Evolutionary conservation across 2,113 vertebrate genomes (phyloP).

Genomic region (Halichoerus grypus): DNA sequence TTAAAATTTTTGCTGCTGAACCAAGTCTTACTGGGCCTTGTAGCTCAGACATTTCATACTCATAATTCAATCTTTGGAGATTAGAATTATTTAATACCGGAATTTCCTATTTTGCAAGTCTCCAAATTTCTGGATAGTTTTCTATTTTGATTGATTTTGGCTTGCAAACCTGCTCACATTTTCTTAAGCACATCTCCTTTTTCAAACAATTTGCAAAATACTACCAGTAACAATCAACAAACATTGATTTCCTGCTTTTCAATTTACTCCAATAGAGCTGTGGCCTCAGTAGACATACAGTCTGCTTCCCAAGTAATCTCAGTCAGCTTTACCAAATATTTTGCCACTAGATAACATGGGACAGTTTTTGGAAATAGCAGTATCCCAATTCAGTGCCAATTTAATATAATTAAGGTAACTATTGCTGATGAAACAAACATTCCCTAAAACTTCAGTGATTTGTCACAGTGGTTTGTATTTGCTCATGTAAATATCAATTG

Average conservation of each 20-base stretch:
- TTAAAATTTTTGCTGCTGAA: background rate
- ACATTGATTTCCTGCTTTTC: background rate
- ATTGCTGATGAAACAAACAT: background rate
- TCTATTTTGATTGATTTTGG: slow-evolving; percentile 27
- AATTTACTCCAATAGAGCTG: background rate
- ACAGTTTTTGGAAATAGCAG: background rate
- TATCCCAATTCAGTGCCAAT: background rate
- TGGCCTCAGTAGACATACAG: background rate
- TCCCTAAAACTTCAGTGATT: background rate
- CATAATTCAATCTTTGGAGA: background rate
- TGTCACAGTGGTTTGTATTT: background rate
- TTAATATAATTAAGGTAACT: background rate
- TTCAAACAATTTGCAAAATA: slow-evolving; percentile 49
- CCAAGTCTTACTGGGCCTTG: background rate
- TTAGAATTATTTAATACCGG: background rate
- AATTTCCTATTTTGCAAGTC: background rate
- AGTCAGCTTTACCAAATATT: background rate
- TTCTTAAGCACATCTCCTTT: background rate
- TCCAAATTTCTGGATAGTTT: background rate
- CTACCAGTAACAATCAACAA: slow-evolving; percentile 10
- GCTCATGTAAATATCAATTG: background rate
- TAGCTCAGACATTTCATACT: background rate
- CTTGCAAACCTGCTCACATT: background rate
- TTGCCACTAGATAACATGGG: background rate
- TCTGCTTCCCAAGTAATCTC: background rate